Base-by-base conservation (phyloP, 2,888 invertebrate genomes). In the Limnephilus marmoratus region DNA sequence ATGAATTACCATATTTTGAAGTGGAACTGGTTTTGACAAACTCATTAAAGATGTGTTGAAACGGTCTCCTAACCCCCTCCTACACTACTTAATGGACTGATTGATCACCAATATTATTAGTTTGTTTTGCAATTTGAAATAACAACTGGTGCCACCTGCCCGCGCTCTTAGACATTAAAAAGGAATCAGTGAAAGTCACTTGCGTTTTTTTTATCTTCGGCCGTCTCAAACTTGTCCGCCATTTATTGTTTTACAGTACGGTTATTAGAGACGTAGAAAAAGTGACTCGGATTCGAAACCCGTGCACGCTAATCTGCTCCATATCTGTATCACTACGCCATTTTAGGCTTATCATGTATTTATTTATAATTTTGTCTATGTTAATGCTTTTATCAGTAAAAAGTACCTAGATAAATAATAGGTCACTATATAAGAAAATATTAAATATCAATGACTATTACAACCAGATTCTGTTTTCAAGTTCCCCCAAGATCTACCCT, bases 131-230 rank as follows among this genome's bases (percentile, higher is more conserved):
- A 85, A 92, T 85, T 90, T 90, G 37, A n/a, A 83, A 41, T 80
- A 31, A 85, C 37, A 85, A 53, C 85, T 37, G 34, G 90, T 68
- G 68, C 85, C 85, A 85, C 90, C 85, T 90, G 90, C 85, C 85
- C 68, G 34, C 80, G 85, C 34, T 81, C 31, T 41, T n/a, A 81
- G 87, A 88, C 90, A 91, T 89, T 90, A 93, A 90, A 82, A 92
- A 93, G 91, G 87, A 92, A 93, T 93, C 93, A 93, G 93, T 93
- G 93, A 93, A 93, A 93, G 93, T 93, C 92, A 87, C 89, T 88
- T 90, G 80, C 82, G 29, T 81, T 90, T 92, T 92, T 92, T 81
- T 29, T 90, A 85, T 49, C 34, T 45, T 81, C 45, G 13, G 31
- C 90, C 90, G 49, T 85, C 81, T 31, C n/a, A 85, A 82, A 86